phyloP scores from a whole-genome alignment of 1,140 invertebrate genomes.

The Papilio polytes region DNA sequence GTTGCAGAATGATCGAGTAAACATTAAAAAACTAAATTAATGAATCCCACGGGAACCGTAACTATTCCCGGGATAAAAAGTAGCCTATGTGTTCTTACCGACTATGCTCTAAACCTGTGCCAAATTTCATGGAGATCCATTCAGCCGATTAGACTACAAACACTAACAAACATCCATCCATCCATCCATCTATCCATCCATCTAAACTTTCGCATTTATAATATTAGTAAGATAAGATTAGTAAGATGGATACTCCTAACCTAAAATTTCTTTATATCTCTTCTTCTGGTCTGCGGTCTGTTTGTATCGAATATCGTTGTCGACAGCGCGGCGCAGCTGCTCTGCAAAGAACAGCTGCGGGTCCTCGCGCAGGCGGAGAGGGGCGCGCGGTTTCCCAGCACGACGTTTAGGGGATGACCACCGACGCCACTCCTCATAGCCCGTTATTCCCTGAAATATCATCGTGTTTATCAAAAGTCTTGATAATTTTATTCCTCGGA shows the following conservation, averaged over 20 bases:
- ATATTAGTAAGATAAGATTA: too few species aligned
- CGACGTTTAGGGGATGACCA: constrained; percentile 60
- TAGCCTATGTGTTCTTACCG: too few species aligned
- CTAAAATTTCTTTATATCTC: constrained; percentile 82
- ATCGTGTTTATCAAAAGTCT: background rate
- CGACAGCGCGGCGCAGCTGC: constrained; percentile 76
- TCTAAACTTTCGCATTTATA: too few species aligned
- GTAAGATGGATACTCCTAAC: constrained; percentile 62
- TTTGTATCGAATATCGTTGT: constrained; percentile 84
- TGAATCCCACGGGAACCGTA: too few species aligned
- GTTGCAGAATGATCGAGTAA: too few species aligned
- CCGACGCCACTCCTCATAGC: constrained; percentile 57
- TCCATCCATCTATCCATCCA: too few species aligned
- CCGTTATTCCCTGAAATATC: constrained; percentile 58
- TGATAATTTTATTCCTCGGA: background rate
- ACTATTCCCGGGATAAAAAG: too few species aligned
- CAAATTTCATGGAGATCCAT: too few species aligned
- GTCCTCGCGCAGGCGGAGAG: constrained; percentile 76
- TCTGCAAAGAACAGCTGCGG: constrained; percentile 80
- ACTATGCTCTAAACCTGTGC: too few species aligned
- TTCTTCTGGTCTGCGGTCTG: constrained; percentile 77
- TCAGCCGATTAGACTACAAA: too few species aligned
- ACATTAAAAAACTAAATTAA: too few species aligned
- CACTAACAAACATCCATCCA: too few species aligned
- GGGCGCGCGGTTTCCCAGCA: constrained; percentile 55